Evolutionary conservation across 2,888 invertebrate species (phyloP).

Genomic region (Colostygia pectinataria): DNA sequence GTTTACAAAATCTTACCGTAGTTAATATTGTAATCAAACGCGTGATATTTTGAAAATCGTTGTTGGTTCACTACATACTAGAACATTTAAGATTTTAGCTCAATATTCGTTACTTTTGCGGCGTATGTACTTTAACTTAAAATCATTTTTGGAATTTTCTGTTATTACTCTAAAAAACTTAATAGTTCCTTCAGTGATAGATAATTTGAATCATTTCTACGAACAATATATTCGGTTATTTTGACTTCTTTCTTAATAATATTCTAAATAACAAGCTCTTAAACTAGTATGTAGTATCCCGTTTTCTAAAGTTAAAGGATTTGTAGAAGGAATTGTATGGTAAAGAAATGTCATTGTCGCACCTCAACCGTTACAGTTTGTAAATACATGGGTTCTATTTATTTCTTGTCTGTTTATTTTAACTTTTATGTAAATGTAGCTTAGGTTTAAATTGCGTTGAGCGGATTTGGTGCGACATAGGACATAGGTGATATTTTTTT

Average conservation of each 20-base stretch:
- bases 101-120: constrained; percentile 17
- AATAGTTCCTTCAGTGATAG: not conserved
- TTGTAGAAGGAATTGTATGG: constrained; percentile 44
- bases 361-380: constrained; percentile 41
- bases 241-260: not conserved
- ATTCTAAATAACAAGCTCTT: not conserved
- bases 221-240: not conserved
- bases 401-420: constrained; percentile 47
- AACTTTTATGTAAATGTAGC: constrained; percentile 39
- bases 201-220: not conserved
- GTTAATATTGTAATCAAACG: constrained; percentile 59
- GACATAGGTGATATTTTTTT: constrained; percentile 65
- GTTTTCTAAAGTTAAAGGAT: constrained; percentile 45
- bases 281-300: constrained; percentile 21
- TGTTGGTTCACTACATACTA: constrained; percentile 17
- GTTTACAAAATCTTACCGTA: constrained; percentile 59
- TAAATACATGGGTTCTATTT: constrained; percentile 58
- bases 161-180: not conserved
- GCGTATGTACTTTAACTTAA: constrained; percentile 14
- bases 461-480: constrained; percentile 29
- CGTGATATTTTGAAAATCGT: constrained; percentile 70
- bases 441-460: constrained; percentile 39
- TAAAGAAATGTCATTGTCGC: constrained; percentile 47
- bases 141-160: too few relatives aligned
- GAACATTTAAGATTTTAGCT: constrained; percentile 6